Conservation (phyloP, 2,797 vertebrate genomes). For the Urosaurus nigricauda region DNA sequence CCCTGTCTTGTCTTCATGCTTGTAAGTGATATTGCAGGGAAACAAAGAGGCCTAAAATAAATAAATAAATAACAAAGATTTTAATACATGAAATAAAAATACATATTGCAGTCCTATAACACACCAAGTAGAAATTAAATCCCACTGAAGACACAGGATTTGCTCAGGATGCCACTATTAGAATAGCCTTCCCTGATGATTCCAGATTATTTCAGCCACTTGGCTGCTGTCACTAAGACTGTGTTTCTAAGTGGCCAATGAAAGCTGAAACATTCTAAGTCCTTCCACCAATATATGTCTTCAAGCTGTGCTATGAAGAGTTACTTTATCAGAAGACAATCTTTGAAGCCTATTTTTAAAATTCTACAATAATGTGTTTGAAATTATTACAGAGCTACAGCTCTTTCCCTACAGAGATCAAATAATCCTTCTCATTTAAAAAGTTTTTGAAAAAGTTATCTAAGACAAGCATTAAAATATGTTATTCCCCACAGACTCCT, state of each 20-base stretch:
- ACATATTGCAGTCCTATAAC: background rate
- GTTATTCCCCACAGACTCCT: background rate
- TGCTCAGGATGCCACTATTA: background rate
- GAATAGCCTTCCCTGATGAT: background rate
- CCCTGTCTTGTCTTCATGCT: no score
- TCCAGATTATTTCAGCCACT: background rate
- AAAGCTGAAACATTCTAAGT: background rate
- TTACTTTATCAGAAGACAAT: background rate
- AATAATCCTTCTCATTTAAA: conserved; percentile 14
- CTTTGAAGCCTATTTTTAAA: conserved; percentile 19
- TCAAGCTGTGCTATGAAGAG: background rate
- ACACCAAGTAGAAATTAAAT: no score
- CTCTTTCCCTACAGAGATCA: background rate
- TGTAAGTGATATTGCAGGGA: no score
- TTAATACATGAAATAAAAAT: no score
- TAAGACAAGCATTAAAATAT: conserved; percentile 2
- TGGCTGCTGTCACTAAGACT: background rate
- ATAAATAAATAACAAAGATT: no score
- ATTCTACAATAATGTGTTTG: background rate
- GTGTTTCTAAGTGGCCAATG: background rate
- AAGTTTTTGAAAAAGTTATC: background rate
- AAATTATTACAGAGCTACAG: conserved; percentile 8
- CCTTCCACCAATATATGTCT: background rate
- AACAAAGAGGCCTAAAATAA: no score
- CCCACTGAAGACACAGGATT: no score